A percentile compares a stretch with the other conserved stretches of the same genome.
Evolutionary conservation across 2,797 vertebrate genomes (phyloP).

Genomic region (Taenioides sp.): DNA sequence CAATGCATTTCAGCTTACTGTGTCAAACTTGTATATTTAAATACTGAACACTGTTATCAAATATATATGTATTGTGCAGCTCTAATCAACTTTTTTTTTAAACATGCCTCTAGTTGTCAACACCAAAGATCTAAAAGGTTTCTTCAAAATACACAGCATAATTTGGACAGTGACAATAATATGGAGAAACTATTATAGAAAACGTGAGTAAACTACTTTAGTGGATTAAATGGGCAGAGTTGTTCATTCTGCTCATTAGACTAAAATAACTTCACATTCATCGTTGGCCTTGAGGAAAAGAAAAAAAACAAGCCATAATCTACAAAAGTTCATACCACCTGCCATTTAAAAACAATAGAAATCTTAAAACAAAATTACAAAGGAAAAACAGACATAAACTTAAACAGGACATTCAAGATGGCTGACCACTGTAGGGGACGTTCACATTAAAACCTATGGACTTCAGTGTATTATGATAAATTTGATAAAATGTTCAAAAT

Average conservation of each 20-base stretch:
- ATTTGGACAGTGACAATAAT: background rate
- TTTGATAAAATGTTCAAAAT: background rate
- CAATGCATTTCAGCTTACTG: background rate
- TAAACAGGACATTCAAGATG: conserved; percentile 1
- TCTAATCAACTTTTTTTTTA: background rate
- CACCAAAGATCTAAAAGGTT: background rate
- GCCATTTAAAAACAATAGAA: background rate
- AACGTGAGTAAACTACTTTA: background rate
- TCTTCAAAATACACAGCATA: background rate
- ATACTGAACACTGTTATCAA: background rate
- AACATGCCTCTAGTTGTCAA: background rate
- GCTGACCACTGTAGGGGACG: background rate
- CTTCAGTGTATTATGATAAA: background rate
- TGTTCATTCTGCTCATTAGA: conserved; percentile 15
- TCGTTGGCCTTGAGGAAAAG: conserved; percentile 2
- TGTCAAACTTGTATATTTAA: background rate
- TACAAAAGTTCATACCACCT: background rate
- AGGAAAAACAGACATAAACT: background rate
- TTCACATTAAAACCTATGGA: conserved; percentile 13
- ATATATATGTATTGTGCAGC: background rate
- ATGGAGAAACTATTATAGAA: background rate
- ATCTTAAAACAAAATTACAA: background rate
- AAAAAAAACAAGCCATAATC: background rate
- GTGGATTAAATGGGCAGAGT: background rate
- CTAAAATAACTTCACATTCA: conserved; percentile 3